Base-by-base conservation (phyloP, 2,797 vertebrate species). In the Aeoliscus strigatus region DNA sequence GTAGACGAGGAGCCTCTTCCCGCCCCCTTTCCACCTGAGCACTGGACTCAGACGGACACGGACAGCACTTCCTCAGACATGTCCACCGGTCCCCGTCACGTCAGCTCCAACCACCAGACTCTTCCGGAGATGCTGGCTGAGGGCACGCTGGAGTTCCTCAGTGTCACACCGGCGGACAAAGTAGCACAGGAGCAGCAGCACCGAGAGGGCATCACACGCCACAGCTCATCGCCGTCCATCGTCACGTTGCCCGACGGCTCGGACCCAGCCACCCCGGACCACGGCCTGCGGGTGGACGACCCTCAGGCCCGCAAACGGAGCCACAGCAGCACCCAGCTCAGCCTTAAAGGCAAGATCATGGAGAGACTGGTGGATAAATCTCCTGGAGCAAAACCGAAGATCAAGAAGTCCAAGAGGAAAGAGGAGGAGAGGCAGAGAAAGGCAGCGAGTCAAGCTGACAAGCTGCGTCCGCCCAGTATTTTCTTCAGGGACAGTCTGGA, bases 401-500 rank as follows among this genome's bases (percentile, higher is more conserved):
- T 91, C 43, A 98, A 94, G 83, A 93, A 91, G 46, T 66, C 79
- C 51, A 94, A 90, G 70, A 91, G 91, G 63, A 96, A 96, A 49
- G 93, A 93, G 40, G 92, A 87, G 43, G 85, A 84, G 57, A 77
- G 75, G 43, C 83, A 57, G 41, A 91, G 89, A 65, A 96, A 94
- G 68, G 88, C 89, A 53, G 91, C 91, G 30, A 67, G 46, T 17
- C 90, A 91, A 57, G 80, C 84, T 2, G 93, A 97, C 43, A 95
- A 94, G 53, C 66, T 86, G 23, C 90, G 88, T 8, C 92, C 91
- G 37, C 88, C 91, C 36, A 93, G 82, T 11, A 90, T 99, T 44
- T 98, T 97, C 76, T 99, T 99, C n/a, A 94, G 94, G 4, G 95
- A 99, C 71, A 97, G 94, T 51, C 87, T 99, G 46, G 96, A 99